These are phyloP conservation scores for Coelopa frigida DNA, from an alignment of 1,140 invertebrate species.

Conservation along the genomic window DNA sequence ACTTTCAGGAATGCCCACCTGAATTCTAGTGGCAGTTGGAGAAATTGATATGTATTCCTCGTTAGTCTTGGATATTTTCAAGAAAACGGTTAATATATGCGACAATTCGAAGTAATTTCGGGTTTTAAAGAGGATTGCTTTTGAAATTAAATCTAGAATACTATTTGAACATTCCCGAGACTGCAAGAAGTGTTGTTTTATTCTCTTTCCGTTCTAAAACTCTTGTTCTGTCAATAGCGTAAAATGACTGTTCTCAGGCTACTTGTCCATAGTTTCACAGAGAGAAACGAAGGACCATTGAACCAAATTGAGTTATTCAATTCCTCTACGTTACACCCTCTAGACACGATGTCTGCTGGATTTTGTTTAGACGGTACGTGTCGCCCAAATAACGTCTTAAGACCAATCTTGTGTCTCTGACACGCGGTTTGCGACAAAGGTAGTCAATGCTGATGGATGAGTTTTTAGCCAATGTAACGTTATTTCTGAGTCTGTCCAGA, in stretches of 20 bases:
- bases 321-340: slow-evolving; percentile 21
- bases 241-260: slow-evolving; percentile 6
- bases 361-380: slow-evolving; percentile 34
- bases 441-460: slow-evolving; percentile 16
- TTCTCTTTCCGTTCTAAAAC: slow-evolving; percentile 1
- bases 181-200: not conserved
- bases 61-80: not conserved
- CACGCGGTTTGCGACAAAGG: slow-evolving; percentile 35
- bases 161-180: not conserved
- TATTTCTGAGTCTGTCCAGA: slow-evolving; percentile 38
- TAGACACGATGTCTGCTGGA: slow-evolving; percentile 36
- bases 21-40: not conserved
- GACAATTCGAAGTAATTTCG: not conserved
- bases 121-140: not conserved
- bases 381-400: slow-evolving; percentile 17
- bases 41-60: not conserved
- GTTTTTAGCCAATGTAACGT: slow-evolving; percentile 31
- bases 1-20: slow-evolving; percentile 1
- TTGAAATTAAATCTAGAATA: slow-evolving; percentile 2
- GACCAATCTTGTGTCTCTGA: slow-evolving; percentile 29
- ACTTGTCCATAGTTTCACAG: not conserved
- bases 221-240: not conserved
- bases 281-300: slow-evolving; percentile 17
- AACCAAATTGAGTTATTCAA: slow-evolving; percentile 33
- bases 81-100: no score